phyloP scores from a whole-genome alignment of 2,888 invertebrate genomes.

The Minunthozetes semirufus region DNA sequence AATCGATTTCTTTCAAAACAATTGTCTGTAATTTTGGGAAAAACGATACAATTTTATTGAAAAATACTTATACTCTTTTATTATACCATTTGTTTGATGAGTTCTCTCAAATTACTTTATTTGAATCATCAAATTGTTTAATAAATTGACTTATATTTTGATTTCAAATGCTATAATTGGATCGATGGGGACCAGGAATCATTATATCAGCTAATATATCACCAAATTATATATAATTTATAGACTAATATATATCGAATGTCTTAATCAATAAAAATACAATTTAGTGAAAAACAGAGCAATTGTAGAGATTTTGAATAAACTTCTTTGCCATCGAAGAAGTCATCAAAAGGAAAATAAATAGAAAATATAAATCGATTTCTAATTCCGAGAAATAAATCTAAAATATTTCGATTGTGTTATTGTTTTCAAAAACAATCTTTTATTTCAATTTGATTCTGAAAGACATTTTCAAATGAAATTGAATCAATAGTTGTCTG shows the following conservation, averaged over 20 bases:
- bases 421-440: too few relatives aligned
- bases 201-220: slow-evolving; percentile 9
- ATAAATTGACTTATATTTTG: background rate
- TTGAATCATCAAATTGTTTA: background rate
- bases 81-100: background rate
- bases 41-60: background rate
- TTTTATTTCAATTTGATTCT: too few relatives aligned
- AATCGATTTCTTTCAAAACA: background rate
- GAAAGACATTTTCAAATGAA: too few relatives aligned
- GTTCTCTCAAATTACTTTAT: background rate
- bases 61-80: too few relatives aligned
- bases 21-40: background rate
- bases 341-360: background rate
- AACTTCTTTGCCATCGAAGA: background rate
- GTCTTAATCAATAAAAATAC: slow-evolving; percentile 13
- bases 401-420: too few relatives aligned
- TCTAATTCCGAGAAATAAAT: background rate
- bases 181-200: background rate
- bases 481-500: too few relatives aligned
- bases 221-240: background rate
- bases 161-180: background rate
- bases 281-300: background rate
- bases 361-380: background rate
- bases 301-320: background rate
- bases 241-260: slow-evolving; percentile 8